Evolutionary conservation across 2,888 invertebrate species (phyloP).

Genomic region (Thereva nobilitata): DNA sequence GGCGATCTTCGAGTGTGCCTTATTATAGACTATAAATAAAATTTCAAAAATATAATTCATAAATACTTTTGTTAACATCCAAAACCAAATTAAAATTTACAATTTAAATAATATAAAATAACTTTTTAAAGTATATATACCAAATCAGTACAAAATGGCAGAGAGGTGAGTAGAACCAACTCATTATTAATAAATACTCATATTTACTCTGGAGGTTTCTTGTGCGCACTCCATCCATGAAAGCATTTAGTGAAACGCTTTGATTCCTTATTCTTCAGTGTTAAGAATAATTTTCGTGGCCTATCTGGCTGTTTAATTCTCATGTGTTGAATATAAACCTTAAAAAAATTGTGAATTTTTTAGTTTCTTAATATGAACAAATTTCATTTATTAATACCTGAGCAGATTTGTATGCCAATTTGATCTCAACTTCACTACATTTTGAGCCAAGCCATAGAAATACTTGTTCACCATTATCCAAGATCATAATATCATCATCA

Average conservation of each 20-base stretch:
- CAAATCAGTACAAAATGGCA: too few relatives aligned
- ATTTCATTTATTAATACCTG: conserved; percentile 66
- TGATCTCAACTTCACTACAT: conserved; percentile 98
- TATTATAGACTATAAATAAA: too few relatives aligned
- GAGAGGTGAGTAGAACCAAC: too few relatives aligned
- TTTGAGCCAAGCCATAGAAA: conserved; percentile 97
- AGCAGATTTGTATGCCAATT: conserved; percentile 96
- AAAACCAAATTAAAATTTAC: too few relatives aligned
- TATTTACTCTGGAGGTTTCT: conserved; percentile 56
- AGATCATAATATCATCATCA: conserved; percentile 99
- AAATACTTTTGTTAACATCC: too few relatives aligned
- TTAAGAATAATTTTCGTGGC: conserved; percentile 88
- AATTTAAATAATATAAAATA: too few relatives aligned
- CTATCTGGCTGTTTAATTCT: conserved; percentile 90
- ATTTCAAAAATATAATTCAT: too few relatives aligned
- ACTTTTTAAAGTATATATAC: too few relatives aligned
- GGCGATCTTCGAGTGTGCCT: too few relatives aligned
- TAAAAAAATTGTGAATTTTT: conserved; percentile 41
- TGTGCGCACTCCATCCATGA: conserved; percentile 96
- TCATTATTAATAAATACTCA: too few relatives aligned
- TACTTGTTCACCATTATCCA: conserved; percentile 97
- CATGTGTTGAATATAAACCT: conserved; percentile 98
- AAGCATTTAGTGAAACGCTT: conserved; percentile 95
- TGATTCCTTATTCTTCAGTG: conserved; percentile 95
- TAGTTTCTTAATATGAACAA: conserved; percentile 39